Conservation (phyloP, 2,888 invertebrate genomes). For the Epicampocera succincta region DNA sequence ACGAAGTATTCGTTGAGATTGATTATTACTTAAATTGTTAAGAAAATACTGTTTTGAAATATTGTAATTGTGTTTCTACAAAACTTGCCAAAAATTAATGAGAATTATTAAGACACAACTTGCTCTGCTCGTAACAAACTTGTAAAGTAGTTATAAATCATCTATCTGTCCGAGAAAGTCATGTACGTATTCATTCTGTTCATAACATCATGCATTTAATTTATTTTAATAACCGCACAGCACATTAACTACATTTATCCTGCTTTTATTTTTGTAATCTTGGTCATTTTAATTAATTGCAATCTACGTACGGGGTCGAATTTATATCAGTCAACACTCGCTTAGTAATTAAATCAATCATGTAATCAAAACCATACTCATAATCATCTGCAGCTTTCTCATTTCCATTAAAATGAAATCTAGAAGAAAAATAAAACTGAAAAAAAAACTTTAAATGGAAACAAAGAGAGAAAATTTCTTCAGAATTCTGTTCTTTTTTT, state of each 20-base stretch:
- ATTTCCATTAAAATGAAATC: conserved; percentile 32
- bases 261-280: conserved; percentile 47
- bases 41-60: too few species aligned
- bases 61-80: too few species aligned
- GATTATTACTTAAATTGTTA: too few species aligned
- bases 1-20: too few species aligned
- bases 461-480: conserved; percentile 27
- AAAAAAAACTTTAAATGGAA: conserved; percentile 7
- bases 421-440: conserved; percentile 2
- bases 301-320: conserved; percentile 67
- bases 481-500: conserved; percentile 4
- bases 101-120: too few species aligned
- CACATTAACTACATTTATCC: conserved; percentile 51
- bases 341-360: conserved; percentile 64
- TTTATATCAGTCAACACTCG: conserved; percentile 36
- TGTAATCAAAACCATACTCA: conserved; percentile 40
- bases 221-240: conserved; percentile 13
- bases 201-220: not conserved
- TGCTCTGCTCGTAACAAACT: too few species aligned
- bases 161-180: too few species aligned
- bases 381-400: conserved; percentile 28
- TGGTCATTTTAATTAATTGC: conserved; percentile 65
- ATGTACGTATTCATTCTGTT: too few species aligned
- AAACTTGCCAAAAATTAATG: too few species aligned
- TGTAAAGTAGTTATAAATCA: too few species aligned